Percentiles rank a stretch among this genome's conserved stretches.
phyloP scores from a whole-genome alignment of 2,888 invertebrate species.

The Oxytorus armatus region DNA sequence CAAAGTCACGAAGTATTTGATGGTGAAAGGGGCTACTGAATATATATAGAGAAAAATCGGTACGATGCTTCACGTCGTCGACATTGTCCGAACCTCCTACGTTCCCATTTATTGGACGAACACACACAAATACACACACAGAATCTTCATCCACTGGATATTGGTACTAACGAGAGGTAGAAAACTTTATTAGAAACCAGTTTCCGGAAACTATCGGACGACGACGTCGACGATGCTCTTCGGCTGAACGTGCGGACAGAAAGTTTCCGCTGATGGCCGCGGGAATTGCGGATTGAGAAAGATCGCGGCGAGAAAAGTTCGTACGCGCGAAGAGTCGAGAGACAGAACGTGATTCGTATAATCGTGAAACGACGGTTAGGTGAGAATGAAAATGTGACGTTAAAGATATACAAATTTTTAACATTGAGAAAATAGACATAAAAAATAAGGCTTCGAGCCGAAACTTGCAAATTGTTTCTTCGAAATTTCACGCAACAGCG shows the following conservation, averaged over 20 bases:
- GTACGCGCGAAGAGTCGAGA: slow-evolving; percentile 30
- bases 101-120: slow-evolving; percentile 32
- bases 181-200: slow-evolving; percentile 68
- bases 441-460: no score
- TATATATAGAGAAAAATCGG: slow-evolving; percentile 8
- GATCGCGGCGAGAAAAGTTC: slow-evolving; percentile 47
- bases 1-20: slow-evolving; percentile 55
- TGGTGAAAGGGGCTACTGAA: slow-evolving; percentile 32
- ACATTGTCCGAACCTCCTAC: slow-evolving; percentile 49
- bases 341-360: slow-evolving; percentile 56
- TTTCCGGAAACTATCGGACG: slow-evolving; percentile 52
- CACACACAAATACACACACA: neutral
- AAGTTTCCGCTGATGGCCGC: slow-evolving; percentile 46
- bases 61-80: slow-evolving; percentile 42
- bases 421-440: no score
- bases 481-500: no score
- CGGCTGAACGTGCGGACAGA: slow-evolving; percentile 32
- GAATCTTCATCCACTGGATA: slow-evolving; percentile 42
- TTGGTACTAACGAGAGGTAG: slow-evolving; percentile 60
- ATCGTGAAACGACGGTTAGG: slow-evolving; percentile 12
- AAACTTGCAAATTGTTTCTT: no score
- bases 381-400: neutral
- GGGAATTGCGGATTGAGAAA: slow-evolving; percentile 34
- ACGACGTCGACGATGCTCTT: slow-evolving; percentile 9
- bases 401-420: neutral